Evolutionary conservation across 2,113 vertebrate species (phyloP), one percentile per base, ranked within the genome.

Genomic region (Scophthalmus maximus): DNA sequence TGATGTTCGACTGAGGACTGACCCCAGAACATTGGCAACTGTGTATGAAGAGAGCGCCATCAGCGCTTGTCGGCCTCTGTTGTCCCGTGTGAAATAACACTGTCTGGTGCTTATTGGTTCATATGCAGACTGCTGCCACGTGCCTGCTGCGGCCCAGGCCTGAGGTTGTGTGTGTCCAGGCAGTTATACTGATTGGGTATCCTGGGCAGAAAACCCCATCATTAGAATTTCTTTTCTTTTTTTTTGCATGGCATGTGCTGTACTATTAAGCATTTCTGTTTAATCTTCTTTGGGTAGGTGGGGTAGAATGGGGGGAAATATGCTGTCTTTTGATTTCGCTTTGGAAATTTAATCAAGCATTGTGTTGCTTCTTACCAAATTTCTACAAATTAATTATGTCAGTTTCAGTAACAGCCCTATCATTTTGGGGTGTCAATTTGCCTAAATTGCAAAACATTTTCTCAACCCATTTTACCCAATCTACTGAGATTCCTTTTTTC

Each of bases 161-260:
- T 77, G 67, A 78, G 47, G 57, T 25, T 59, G 75, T 78, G 74
- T 78, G 82, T 83, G 79, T 79, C 46, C 26, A 70, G 74, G 70
- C 66, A 34, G 49, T 78, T 66, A 46, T 62, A 68, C 47, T 88
- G 90, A 92, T 90, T 93, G 88, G 88, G 89, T 91, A 89, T 89
- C 78, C 82, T 93, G 88, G 86, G 90, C 66, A 87, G 81, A 88
- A 88, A 90, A 81, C 55, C 79, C 79, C 56, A 53, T 65, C 74
- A 72, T 81, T 82, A 90, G 71, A 86, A 83, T 89, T 78, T 4
- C 9, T 34, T 34, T 34, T 34, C 9, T 34, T 6, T 6, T 6
- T 86, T 93, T 79, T 84, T 93, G 93, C 94, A 93, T 94, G 93
- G 93, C 92, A 93, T 94, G 92, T 85, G 82, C 76, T 91, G 66